Evolutionary conservation across 2,888 invertebrate genomes (phyloP), one percentile per base, ranked within the genome.

Genomic region (Acanthococcus lagerstroemiae): DNA sequence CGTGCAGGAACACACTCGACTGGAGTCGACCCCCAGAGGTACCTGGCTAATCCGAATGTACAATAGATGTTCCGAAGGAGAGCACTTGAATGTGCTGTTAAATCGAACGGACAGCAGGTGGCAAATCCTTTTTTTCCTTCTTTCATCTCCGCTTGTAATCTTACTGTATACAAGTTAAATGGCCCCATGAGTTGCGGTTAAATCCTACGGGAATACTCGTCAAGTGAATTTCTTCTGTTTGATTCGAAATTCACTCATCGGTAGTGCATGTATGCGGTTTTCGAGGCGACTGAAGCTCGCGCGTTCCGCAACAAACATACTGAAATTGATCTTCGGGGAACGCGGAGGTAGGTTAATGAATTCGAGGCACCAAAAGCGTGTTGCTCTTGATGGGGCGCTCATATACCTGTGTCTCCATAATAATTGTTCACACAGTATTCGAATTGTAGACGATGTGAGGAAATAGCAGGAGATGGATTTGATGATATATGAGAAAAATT

Each of bases 21-120:
- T 37, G 15, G 46, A 45, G 37, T 9, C 37, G 9, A 46, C 21
- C 25, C n/a, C 19, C 58, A 50, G 60, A n/a, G 4, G 48, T 60
- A 60, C 60, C 60, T 60, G 48, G 60, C 60, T 60, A 60, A 60
- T 60, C 60, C 60, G 15, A n/a, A 26, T 48, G 27, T 48, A 60
- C 60, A 60, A 60, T 46, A 60, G 25, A 48, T n/a, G 9, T 45
- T 45, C 15, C 17, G 46, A 45, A 45, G 17, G 17, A 15, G 15
- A 45, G 46, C 15, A 45, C 46, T 60, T 27, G 26, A 60, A 46
- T 24, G 45, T 15, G 26, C 19, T 9, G 19, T n/a, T 9, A 9
- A 60, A 60, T 52, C 19, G 27, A 46, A 48, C 9, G 46, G 46
- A 25, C 60, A 60, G 60, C 60, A 60, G 60, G 60, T 60, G 60